Evolutionary conservation across 2,888 invertebrate genomes (phyloP), one percentile per base, ranked within the genome.

Genomic region (Rotaria magnacalcarata): DNA sequence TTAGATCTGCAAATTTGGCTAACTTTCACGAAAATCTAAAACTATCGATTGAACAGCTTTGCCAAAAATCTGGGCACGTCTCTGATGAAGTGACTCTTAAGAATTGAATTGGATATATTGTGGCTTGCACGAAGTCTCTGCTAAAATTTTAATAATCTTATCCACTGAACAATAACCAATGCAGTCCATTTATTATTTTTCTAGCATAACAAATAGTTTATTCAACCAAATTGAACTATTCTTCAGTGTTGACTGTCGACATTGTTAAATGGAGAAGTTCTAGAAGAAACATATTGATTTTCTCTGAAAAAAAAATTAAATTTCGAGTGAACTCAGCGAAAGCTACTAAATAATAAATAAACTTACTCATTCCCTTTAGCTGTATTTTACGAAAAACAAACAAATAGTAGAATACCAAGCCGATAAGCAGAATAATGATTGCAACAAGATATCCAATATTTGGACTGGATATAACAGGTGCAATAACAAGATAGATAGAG

Each of bases 361-460:
- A 14, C 19, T 75, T 75, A 75, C 75, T 75, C 75, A 75, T 43
- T 6, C 43, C 11, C 2, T 75, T 75, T 19, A 41, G 19, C 21
- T 41, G 11, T 21, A 75, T 75, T 43, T 43, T 43, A 19, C 75
- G 41, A 43, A 43, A 75, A 41, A 75, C 75, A 75, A 75, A 41
- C 11, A 43, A 3, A 75, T 75, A 75, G 21, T 75, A 75, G 41
- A 75, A 34, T 24, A 75, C 21, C 34, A 84, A 47, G 19, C 84
- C 41, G 16, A 75, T 6, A 43, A 75, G 75, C 19, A 75, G 2
- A 75, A 75, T 75, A 75, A 41, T 24, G 19, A 43, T 5, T 21
- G 75, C 75, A 75, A 75, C 21, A 43, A 75, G 75, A 43, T 27
- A 75, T 19, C 75, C 75, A 75, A 43, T 43, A 75, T 75, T 75